Conservation (phyloP, 2,888 invertebrate species). For the Aproaerema taeniolella region DNA sequence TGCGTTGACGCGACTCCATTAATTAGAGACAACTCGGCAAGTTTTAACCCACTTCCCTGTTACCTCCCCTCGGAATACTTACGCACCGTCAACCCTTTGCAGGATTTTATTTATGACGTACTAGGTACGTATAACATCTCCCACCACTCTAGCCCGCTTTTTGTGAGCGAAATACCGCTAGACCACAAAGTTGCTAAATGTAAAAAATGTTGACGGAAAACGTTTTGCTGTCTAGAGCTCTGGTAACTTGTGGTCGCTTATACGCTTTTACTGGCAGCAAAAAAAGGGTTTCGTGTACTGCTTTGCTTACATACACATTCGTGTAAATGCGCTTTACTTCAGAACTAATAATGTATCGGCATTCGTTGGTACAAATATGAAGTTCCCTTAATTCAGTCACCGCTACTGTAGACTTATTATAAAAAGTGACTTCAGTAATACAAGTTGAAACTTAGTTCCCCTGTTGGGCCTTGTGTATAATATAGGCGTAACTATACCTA, state of each 20-base stretch:
- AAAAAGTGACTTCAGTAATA: too few relatives aligned
- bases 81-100: conserved; percentile 21
- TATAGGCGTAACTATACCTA: too few relatives aligned
- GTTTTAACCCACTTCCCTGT: conserved; percentile 23
- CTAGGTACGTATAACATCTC: conserved; percentile 7
- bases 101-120: conserved; percentile 12
- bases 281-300: too few relatives aligned
- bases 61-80: conserved; percentile 14
- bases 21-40: conserved; percentile 35
- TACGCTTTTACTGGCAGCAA: neutral
- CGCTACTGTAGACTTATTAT: too few relatives aligned
- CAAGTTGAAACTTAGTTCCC: too few relatives aligned
- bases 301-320: too few relatives aligned
- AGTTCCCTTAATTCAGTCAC: too few relatives aligned
- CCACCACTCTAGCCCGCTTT: conserved; percentile 3
- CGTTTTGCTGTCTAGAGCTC: conserved; percentile 4
- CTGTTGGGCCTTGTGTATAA: too few relatives aligned
- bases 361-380: too few relatives aligned
- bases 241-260: conserved; percentile 2
- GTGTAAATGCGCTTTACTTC: too few relatives aligned
- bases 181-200: conserved; percentile 10
- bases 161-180: conserved; percentile 8
- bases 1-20: conserved; percentile 40
- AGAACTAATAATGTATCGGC: too few relatives aligned
- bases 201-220: conserved; percentile 8